Conservation (phyloP, 2,113 vertebrate species). For the Xiphorhynchus elegans region DNA sequence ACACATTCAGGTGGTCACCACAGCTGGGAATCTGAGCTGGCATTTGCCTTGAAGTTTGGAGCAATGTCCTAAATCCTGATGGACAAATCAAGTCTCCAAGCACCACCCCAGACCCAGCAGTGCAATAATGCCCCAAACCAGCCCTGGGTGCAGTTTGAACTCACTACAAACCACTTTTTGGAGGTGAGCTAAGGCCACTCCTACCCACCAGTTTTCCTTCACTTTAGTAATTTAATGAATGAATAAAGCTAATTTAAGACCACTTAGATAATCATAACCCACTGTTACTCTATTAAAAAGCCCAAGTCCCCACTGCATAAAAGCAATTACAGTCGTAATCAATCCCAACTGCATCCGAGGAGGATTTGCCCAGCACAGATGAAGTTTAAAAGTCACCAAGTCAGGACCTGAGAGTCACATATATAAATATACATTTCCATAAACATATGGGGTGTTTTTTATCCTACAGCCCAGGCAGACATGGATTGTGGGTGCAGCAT, state of each 20-base stretch:
- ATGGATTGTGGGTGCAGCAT: background rate
- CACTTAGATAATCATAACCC: background rate
- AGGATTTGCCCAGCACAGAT: background rate
- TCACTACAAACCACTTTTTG: background rate
- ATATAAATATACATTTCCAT: background rate
- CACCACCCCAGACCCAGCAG: background rate
- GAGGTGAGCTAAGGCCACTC: background rate
- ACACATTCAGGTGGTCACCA: background rate
- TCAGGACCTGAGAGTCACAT: background rate
- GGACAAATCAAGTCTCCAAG: rapidly evolving
- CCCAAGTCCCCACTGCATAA: background rate
- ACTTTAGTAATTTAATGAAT: background rate
- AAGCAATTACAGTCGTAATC: background rate
- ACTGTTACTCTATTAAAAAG: background rate
- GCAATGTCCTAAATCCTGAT: background rate
- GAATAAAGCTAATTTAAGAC: background rate
- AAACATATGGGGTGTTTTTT: background rate
- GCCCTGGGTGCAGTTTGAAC: background rate
- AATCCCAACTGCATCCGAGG: rapidly evolving
- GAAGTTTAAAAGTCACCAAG: background rate
- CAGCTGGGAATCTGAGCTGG: background rate
- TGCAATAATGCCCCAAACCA: background rate
- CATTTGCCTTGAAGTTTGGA: background rate
- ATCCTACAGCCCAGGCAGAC: background rate
- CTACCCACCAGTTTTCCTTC: background rate